phyloP scores from a whole-genome alignment of 2,113 vertebrate species.

The Noctilio leporinus region DNA sequence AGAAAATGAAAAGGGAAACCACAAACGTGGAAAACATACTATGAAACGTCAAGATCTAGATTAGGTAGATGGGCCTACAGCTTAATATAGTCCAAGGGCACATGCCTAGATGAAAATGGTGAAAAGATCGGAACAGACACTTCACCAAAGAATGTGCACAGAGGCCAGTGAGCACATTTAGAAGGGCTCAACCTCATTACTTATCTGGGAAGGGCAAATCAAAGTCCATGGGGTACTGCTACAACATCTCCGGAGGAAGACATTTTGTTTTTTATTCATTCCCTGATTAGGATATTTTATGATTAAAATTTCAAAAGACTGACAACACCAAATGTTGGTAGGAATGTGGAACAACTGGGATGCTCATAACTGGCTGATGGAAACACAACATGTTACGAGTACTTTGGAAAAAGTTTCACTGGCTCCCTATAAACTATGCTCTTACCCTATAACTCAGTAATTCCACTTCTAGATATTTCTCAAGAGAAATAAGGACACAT shows the following conservation, averaged over 20 bases:
- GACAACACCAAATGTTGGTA: background rate
- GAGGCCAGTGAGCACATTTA: background rate
- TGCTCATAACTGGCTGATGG: background rate
- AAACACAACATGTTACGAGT: background rate
- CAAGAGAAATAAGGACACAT: background rate
- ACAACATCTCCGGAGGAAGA: background rate
- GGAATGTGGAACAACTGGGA: background rate
- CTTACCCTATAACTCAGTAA: background rate
- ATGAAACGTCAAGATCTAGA: background rate
- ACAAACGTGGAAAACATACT: background rate
- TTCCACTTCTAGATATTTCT: background rate
- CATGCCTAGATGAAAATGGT: background rate
- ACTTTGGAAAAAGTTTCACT: background rate
- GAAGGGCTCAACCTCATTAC: fast-evolving
- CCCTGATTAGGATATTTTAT: background rate
- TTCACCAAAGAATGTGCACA: background rate
- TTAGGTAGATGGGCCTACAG: background rate
- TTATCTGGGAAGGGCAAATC: background rate
- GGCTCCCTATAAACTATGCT: background rate
- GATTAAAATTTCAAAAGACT: background rate
- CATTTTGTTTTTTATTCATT: background rate
- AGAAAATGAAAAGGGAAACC: background rate
- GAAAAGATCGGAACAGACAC: background rate
- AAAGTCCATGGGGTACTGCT: background rate
- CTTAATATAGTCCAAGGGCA: background rate